Base-by-base conservation (phyloP, 2,888 invertebrate species). In the Cephus sareptanus region DNA sequence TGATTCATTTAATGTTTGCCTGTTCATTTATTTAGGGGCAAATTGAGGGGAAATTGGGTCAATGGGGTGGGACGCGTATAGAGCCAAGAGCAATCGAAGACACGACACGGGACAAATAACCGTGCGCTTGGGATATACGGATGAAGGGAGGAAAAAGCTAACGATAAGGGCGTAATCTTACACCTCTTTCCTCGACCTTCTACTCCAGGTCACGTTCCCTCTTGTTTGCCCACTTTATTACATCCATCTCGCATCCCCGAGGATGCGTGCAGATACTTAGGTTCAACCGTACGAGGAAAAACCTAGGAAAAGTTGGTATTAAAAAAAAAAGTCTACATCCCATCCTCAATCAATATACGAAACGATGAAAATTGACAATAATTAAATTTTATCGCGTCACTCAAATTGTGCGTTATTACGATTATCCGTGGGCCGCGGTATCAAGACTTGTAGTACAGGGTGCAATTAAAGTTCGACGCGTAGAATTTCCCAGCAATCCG, bases 41-140 rank as follows among this genome's bases (percentile, higher is more conserved):
- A 89, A 88, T 87, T 85, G 87, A 87, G 86, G 85, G 83, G 84
- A 88, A 90, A 90, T 90, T 91, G 86, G 91, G 90, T 90, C 90
- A 90, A 87, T 85, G 83, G 85, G 83, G 86, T 81, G 82, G 80
- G 76, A 80, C 81, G 73, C 69, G 69, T 4, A 71, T 35, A 75
- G 71, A 70, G 77, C 76, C 33, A 69, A 77, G 79, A 80, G 84
- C 85, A 83, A 87, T 87, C 84, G 84, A 85, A 86, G 83, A 79
- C 85, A 86, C 85, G 85, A 86, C 86, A 82, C 78, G 79, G 82
- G 85, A 89, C 89, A 89, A 89, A 90, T 89, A 89, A 87, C 85
- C 78, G 77, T 77, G 56, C 56, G 56, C 56, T 23, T 23, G 56
- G 56, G 56, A 56, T 56, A 56, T 56, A 56, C 23, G 56, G 56